Percentiles rank a stretch among this genome's conserved stretches.
Conservation (phyloP, 2,888 invertebrate species). For the Monopis laevigella region DNA sequence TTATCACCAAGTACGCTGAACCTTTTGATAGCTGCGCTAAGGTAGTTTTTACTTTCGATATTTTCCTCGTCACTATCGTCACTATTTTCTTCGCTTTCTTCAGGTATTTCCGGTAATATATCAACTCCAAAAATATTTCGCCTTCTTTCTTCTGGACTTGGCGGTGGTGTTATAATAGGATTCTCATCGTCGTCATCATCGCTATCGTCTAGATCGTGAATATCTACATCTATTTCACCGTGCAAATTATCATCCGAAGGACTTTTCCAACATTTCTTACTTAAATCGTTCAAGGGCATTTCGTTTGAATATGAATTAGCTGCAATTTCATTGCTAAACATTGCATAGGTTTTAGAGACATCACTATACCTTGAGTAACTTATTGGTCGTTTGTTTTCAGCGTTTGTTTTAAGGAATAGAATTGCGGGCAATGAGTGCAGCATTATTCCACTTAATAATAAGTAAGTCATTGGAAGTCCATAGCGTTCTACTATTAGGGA, state of each 20-base stretch:
- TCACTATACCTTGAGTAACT: conserved; percentile 48
- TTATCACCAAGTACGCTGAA: conserved; percentile 59
- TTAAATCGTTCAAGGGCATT: conserved; percentile 47
- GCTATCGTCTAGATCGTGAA: conserved; percentile 12
- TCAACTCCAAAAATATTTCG: conserved; percentile 59
- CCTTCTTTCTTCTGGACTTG: conserved; percentile 54
- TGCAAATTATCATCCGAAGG: conserved; percentile 52
- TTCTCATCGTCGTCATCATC: conserved; percentile 15
- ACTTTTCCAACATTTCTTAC: conserved; percentile 56
- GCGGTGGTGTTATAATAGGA: conserved; percentile 47
- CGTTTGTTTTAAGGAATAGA: conserved; percentile 42
- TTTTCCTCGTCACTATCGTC: conserved; percentile 26
- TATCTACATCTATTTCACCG: conserved; percentile 21
- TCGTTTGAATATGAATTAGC: conserved; percentile 30
- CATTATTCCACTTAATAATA: conserved; percentile 46
- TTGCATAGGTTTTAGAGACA: conserved; percentile 43
- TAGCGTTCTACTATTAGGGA: conserved; percentile 43
- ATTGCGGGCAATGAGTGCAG: conserved; percentile 51
- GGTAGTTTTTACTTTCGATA: conserved; percentile 37
- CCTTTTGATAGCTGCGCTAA: conserved; percentile 57
- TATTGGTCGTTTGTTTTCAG: conserved; percentile 32
- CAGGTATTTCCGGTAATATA: conserved; percentile 62
- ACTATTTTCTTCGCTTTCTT: conserved; percentile 54
- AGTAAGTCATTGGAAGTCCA: conserved; percentile 41
- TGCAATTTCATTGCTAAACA: conserved; percentile 39